Evolutionary conservation across 2,888 invertebrate species (phyloP).

Genomic region (Luperina nickerlii): DNA sequence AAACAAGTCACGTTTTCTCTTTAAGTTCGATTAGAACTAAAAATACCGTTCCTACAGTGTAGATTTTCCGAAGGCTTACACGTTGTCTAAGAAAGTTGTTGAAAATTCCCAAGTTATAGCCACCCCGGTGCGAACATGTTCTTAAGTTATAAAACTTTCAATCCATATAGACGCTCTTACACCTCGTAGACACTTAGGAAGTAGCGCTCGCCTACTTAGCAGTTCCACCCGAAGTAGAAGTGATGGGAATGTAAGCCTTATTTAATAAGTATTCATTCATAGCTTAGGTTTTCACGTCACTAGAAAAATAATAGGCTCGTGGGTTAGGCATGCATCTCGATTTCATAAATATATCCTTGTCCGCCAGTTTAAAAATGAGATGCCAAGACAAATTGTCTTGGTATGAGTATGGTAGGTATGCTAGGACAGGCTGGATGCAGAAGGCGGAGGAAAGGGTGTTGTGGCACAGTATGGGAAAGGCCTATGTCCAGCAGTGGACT

Average conservation of each 20-base stretch:
- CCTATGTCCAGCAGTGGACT: background rate
- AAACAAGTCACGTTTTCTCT: slow-evolving; percentile 11
- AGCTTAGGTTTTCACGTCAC: background rate
- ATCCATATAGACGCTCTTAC: slow-evolving; percentile 44
- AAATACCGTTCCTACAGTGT: slow-evolving; percentile 15
- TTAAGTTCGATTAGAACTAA: slow-evolving; percentile 12
- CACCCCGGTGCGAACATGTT: slow-evolving; percentile 41
- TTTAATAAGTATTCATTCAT: background rate
- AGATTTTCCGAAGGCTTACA: slow-evolving; percentile 22
- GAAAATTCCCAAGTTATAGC: slow-evolving; percentile 48
- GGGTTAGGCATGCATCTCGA: background rate
- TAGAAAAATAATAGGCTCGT: background rate
- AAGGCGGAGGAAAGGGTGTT: background rate
- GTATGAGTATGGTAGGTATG: background rate
- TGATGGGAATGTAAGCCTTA: slow-evolving; percentile 2
- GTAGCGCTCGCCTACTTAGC: slow-evolving; percentile 53
- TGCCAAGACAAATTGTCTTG: background rate
- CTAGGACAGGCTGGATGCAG: background rate
- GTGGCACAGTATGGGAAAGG: background rate
- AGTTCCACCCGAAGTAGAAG: slow-evolving; percentile 38
- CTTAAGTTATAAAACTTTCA: slow-evolving; percentile 62
- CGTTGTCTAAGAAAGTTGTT: slow-evolving; percentile 50
- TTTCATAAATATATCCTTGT: background rate
- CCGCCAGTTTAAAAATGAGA: background rate
- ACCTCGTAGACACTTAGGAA: slow-evolving; percentile 60